Conservation (phyloP, 2,113 vertebrate genomes). For the Tinamus guttatus region DNA sequence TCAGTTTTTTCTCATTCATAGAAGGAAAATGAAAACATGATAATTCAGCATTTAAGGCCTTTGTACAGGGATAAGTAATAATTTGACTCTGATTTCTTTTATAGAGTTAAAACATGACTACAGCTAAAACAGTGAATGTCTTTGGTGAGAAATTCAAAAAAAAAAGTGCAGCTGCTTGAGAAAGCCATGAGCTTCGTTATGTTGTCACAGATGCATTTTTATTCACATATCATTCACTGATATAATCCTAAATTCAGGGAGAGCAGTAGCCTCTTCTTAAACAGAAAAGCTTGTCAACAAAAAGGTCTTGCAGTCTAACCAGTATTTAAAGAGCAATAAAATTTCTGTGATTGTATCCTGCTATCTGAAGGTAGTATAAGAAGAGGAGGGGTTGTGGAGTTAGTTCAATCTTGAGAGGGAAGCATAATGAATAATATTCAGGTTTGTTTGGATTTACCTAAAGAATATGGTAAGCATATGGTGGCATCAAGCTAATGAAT, state of each 20-base stretch:
- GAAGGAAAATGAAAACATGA: not conserved
- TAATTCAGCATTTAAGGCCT: not conserved
- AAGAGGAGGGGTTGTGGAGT: not conserved
- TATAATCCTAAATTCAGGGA: not conserved
- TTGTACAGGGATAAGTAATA: not conserved
- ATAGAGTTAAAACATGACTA: not conserved
- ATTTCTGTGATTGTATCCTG: not conserved
- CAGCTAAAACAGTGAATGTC: not conserved
- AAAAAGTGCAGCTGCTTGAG: not conserved
- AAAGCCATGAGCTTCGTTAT: not conserved
- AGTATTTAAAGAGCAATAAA: not conserved
- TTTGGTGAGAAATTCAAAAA: not conserved
- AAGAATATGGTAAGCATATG: not conserved
- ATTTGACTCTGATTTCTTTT: not conserved
- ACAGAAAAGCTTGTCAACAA: not conserved
- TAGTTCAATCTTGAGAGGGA: not conserved
- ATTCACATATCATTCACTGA: not conserved
- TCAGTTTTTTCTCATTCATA: not conserved
- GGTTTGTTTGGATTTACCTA: not conserved
- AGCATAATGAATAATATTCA: not conserved
- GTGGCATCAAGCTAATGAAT: not conserved
- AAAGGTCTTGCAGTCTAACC: not conserved
- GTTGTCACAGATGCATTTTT: not conserved
- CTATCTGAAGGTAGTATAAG: not conserved
- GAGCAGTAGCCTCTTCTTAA: not conserved